A percentile compares a stretch with the other conserved stretches of the same genome.
Evolutionary conservation across 2,888 invertebrate species (phyloP).

Genomic region (Epistrophe eligans): DNA sequence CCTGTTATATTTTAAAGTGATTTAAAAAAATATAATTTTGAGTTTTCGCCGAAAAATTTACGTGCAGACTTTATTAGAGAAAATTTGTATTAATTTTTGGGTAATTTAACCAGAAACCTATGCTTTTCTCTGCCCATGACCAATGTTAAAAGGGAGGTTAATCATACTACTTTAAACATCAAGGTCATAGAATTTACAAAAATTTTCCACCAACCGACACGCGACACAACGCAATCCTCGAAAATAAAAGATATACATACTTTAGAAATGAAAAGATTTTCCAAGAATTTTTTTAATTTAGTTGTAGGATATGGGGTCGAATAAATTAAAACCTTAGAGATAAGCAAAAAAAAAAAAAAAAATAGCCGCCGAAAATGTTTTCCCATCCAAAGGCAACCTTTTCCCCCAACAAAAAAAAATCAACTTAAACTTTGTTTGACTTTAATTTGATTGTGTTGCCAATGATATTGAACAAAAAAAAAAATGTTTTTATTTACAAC

Average conservation of each 20-base stretch:
- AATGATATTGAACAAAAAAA: not conserved
- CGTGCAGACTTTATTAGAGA: too few species aligned
- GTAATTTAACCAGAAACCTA: too few species aligned
- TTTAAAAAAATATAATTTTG: too few species aligned
- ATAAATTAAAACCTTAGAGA: not conserved
- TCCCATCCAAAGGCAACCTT: not conserved
- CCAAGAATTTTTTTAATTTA: not conserved
- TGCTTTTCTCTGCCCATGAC: too few species aligned
- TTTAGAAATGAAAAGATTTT: not conserved
- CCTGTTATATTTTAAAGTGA: too few species aligned
- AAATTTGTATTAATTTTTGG: too few species aligned
- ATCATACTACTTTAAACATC: too few species aligned
- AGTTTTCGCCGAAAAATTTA: too few species aligned
- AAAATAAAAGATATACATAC: not conserved
- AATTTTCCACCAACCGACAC: too few species aligned
- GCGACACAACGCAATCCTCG: not conserved
- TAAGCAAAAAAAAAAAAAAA: not conserved
- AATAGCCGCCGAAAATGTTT: not conserved
- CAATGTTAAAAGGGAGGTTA: too few species aligned
- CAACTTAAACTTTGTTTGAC: not conserved
- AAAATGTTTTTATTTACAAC: conserved; percentile 14
- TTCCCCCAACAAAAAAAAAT: not conserved
- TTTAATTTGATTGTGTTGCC: conserved; percentile 24
- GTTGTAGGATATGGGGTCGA: not conserved
- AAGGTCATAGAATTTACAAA: too few species aligned